A percentile compares a stretch with the other conserved stretches of the same genome.
These are phyloP conservation scores for Hydractinia symbiolongicarpus DNA, from an alignment of 30 jellyfish, hydroid and myxozoan genomes.

Conservation along the genomic window DNA sequence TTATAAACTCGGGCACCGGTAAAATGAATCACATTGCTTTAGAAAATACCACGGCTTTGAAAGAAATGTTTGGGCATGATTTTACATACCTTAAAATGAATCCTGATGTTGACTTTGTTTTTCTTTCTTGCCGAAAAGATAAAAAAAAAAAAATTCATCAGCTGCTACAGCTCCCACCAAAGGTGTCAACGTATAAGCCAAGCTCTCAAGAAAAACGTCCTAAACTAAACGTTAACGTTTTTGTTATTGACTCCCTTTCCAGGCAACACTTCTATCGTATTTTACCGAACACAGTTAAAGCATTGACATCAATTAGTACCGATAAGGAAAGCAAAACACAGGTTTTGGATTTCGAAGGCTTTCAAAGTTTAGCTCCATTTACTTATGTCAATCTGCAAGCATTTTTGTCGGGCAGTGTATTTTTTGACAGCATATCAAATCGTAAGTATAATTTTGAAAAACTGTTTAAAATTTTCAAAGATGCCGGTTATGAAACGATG, in stretches of 20 bases:
- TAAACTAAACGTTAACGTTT: slow-evolving; percentile 41
- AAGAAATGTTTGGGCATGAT: slow-evolving; percentile 35
- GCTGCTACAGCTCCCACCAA: slow-evolving; percentile 34
- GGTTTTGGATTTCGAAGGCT: slow-evolving; percentile 43
- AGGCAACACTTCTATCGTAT: slow-evolving; percentile 68
- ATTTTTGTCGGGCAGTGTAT: slow-evolving; percentile 65
- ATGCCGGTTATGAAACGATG: slow-evolving; percentile 46
- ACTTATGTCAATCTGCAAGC: slow-evolving; percentile 77
- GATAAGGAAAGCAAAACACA: neutral
- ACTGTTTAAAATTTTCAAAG: slow-evolving; percentile 30
- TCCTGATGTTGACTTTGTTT: slow-evolving; percentile 32
- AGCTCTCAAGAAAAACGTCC: neutral
- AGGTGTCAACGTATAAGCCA: neutral
- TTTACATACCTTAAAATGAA: slow-evolving; percentile 11
- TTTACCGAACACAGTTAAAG: slow-evolving; percentile 49
- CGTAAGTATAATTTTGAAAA: slow-evolving; percentile 47
- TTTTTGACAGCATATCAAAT: slow-evolving; percentile 20
- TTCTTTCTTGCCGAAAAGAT: slow-evolving; percentile 28
- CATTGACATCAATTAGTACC: slow-evolving; percentile 28
- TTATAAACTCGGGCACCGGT: slow-evolving; percentile 30
- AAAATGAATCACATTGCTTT: slow-evolving; percentile 2
- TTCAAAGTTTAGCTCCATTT: slow-evolving; percentile 87
- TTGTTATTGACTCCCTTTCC: slow-evolving; percentile 76
- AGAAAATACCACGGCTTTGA: slow-evolving; percentile 10
- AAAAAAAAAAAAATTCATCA: slow-evolving; percentile 18